Percentiles rank a stretch among this genome's conserved stretches.
These are phyloP conservation scores for Xestobium rufovillosum DNA, from an alignment of 2,888 invertebrate genomes.

Conservation along the genomic window DNA sequence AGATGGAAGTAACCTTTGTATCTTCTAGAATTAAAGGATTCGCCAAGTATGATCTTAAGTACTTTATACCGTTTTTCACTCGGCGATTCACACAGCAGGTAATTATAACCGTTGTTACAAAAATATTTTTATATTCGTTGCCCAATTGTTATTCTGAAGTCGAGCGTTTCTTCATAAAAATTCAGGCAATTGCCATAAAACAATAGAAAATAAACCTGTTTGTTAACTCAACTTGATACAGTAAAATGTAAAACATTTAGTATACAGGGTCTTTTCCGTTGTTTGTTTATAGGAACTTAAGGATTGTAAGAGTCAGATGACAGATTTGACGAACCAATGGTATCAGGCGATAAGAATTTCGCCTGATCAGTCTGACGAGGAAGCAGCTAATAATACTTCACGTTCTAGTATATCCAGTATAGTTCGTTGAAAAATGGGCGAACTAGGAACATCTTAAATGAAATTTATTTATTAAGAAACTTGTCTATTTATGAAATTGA, in stretches of 20 bases:
- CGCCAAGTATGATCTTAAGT: slow-evolving; percentile 84
- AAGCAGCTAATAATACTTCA: slow-evolving; percentile 43
- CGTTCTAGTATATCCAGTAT: slow-evolving; percentile 43
- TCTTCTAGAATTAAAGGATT: slow-evolving; percentile 79
- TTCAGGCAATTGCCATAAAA: too few relatives aligned
- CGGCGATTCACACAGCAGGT: slow-evolving; percentile 91
- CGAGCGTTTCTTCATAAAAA: too few relatives aligned
- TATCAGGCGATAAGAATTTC: slow-evolving; percentile 91
- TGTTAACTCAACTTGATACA: too few relatives aligned
- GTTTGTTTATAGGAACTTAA: slow-evolving; percentile 68
- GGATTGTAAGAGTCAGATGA: slow-evolving; percentile 95
- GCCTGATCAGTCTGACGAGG: slow-evolving; percentile 79
- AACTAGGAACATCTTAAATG: slow-evolving; percentile 5
- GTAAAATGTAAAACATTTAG: too few relatives aligned
- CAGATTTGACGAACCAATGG: slow-evolving; percentile 93
- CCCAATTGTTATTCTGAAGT: too few relatives aligned
- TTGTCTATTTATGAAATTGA: neutral
- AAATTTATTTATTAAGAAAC: neutral
- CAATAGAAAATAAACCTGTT: too few relatives aligned
- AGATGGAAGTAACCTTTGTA: slow-evolving; percentile 80
- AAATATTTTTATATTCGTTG: too few relatives aligned
- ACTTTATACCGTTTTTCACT: slow-evolving; percentile 94
- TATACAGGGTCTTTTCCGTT: too few relatives aligned
- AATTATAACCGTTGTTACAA: too few relatives aligned
- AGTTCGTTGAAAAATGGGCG: slow-evolving; percentile 37